A percentile compares a stretch with the other conserved stretches of the same genome.
Evolutionary conservation across 2,113 vertebrate species (phyloP).

Genomic region (Asarcornis scutulata): DNA sequence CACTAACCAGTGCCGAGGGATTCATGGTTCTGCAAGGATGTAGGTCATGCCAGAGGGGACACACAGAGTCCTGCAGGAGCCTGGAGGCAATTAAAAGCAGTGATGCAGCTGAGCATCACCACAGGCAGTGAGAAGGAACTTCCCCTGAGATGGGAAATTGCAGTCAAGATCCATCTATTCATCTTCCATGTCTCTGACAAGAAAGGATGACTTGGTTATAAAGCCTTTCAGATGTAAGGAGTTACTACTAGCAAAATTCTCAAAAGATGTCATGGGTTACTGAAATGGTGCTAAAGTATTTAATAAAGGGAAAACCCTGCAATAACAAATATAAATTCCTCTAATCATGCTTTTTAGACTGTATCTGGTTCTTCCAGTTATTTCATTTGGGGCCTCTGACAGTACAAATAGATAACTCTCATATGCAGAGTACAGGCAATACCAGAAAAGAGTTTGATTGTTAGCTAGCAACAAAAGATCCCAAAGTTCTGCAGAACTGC

Average conservation of each 20-base stretch:
- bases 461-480: not conserved
- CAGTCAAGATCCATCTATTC: constrained; percentile 10
- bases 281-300: constrained; percentile 3
- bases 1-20: not conserved
- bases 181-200: constrained; percentile 20
- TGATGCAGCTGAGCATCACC: constrained; percentile 33
- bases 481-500: not conserved
- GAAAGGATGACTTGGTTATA: constrained; percentile 12
- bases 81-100: constrained; percentile 24
- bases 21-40: constrained; percentile 14
- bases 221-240: constrained; percentile 42
- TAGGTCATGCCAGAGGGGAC: constrained; percentile 58
- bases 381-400: not conserved
- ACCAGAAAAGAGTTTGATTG: not conserved
- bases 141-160: constrained; percentile 4
- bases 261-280: constrained; percentile 11
- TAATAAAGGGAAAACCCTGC: not conserved
- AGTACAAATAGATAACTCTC: not conserved
- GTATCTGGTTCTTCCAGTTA: not conserved
- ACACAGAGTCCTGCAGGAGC: constrained; percentile 41
- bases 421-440: not conserved
- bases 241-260: not conserved
- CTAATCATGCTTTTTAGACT: not conserved
- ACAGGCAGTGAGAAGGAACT: constrained; percentile 17
- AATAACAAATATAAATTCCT: not conserved